These are phyloP conservation scores for Poecilia latipinna DNA, from an alignment of 2,113 vertebrate genomes.

Conservation along the genomic window DNA sequence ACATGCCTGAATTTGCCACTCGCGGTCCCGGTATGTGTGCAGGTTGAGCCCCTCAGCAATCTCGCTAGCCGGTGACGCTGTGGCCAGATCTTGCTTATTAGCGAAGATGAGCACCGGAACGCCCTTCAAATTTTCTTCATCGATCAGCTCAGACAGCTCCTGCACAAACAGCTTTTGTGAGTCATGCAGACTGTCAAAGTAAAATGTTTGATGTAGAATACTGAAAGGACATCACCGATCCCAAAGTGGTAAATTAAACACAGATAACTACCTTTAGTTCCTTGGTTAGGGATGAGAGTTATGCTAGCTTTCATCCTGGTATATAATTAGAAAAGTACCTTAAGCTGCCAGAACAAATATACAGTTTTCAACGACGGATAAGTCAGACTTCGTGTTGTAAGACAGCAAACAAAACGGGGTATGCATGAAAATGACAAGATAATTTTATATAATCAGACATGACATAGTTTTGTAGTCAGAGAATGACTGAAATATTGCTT, in stretches of 20 bases:
- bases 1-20: constrained; percentile 93
- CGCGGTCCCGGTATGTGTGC: constrained; percentile 86
- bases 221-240: neutral
- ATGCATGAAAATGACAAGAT: too few species aligned
- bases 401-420: too few species aligned
- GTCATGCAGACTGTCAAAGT: neutral
- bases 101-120: constrained; percentile 89
- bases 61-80: constrained; percentile 84
- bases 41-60: constrained; percentile 88
- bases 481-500: neutral
- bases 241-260: neutral
- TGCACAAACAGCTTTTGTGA: constrained; percentile 45
- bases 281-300: neutral
- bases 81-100: constrained; percentile 89
- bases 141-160: constrained; percentile 86
- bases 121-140: constrained; percentile 83
- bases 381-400: too few species aligned
- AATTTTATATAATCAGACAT: neutral
- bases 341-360: too few species aligned
- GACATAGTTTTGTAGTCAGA: neutral
- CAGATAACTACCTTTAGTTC: neutral
- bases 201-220: neutral
- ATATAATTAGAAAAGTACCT: neutral
- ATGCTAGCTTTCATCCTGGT: neutral
- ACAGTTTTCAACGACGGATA: too few species aligned